Evolutionary conservation across 2,797 vertebrate genomes (phyloP), one percentile per base, ranked within the genome.

Genomic region (Microcaecilia unicolor): DNA sequence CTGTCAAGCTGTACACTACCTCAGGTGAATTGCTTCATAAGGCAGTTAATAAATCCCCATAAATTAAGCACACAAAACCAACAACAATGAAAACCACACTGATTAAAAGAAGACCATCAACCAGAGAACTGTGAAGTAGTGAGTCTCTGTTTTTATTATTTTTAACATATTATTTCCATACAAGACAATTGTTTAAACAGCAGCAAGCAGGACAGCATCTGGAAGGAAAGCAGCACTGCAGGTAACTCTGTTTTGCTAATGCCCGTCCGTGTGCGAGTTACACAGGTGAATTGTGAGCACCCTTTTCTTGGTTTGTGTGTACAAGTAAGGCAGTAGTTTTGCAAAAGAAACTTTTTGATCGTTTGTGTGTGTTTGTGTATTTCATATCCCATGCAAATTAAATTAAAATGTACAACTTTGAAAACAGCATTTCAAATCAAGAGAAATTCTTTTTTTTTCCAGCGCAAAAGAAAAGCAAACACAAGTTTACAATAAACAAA

Each of bases 161-260:
- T 33, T 41, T 52, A 45, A 27, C 43, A 55, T 27, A 61, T 50
- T 43, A 34, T 41, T 76, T 59, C 47, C 67, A 65, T 53, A 63
- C 60, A 73, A 62, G 53, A 72, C 56, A 61, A 48, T 48, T 49
- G 37, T 67, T 67, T 39, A 64, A 70, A 78, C 80, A 77, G 85
- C 81, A 85, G 86, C 86, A 81, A 86, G 86, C 84, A 85, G 78
- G 84, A 89, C n/a, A n/a, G n/a, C n/a, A n/a, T n/a, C 76, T 56
- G 71, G 71, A 67, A 53, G 64, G 64, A 90, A 76, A 90, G 87
- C 90, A 85, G 80, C 84, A 83, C 87, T 87, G 84, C 83, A 90
- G 80, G 87, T 78, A 76, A 75, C 70, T 71, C 31, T 34, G 85
- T 81, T 82, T 76, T 84, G 78, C 78, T 90, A 93, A 88, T 91